A percentile compares a stretch with the other conserved stretches of the same genome.
Evolutionary conservation across 1,140 invertebrate species (phyloP).

Genomic region (Micrasema minimum): DNA sequence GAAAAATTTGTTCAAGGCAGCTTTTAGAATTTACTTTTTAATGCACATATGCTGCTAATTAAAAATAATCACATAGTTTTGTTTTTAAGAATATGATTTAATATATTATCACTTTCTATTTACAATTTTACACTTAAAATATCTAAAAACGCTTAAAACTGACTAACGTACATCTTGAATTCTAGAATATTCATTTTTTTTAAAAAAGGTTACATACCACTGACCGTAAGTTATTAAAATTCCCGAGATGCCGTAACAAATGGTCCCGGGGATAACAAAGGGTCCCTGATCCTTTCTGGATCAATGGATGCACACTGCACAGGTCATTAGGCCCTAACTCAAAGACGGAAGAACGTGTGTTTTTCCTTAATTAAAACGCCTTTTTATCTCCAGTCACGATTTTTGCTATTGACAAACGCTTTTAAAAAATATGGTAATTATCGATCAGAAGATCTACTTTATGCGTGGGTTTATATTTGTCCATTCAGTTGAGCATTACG

Average conservation of each 20-base stretch:
- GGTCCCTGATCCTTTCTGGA: constrained; percentile 9
- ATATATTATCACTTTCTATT: background rate
- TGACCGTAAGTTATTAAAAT: constrained; percentile 23
- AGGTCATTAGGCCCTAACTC: too few species aligned
- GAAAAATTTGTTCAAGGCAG: too few species aligned
- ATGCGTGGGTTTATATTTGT: too few species aligned
- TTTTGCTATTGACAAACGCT: too few species aligned
- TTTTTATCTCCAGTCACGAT: too few species aligned
- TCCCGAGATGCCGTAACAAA: constrained; percentile 18
- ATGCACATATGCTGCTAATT: background rate
- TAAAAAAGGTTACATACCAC: too few species aligned
- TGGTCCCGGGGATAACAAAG: constrained; percentile 22
- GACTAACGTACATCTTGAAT: background rate
- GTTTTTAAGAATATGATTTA: background rate
- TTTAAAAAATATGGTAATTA: too few species aligned
- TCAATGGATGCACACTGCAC: constrained; percentile 5
- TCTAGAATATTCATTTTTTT: constrained; percentile 10
- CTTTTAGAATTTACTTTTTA: too few species aligned
- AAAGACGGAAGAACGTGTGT: too few species aligned
- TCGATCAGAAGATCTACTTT: too few species aligned
- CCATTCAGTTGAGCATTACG: too few species aligned
- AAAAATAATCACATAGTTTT: background rate
- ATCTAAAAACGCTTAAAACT: constrained; percentile 8
- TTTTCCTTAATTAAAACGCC: too few species aligned
- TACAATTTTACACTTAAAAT: background rate